These are phyloP conservation scores for Lacerta viridis DNA, from an alignment of 2,797 vertebrate species.

Conservation along the genomic window DNA sequence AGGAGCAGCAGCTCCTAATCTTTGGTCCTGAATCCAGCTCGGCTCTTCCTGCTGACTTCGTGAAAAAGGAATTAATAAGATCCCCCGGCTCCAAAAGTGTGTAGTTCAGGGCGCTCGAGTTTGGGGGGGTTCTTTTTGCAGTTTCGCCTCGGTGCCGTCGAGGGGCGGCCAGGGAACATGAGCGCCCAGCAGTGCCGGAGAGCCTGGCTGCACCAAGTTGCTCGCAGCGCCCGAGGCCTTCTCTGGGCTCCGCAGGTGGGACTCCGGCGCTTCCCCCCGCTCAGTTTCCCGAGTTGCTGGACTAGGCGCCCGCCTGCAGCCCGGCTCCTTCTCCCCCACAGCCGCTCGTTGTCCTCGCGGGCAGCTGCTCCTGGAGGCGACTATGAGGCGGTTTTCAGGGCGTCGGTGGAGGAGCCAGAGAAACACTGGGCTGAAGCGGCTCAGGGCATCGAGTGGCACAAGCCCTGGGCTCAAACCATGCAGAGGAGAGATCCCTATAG, in stretches of 20 bases:
- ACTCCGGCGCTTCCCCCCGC: conserved; percentile 49
- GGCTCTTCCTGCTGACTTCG: conserved; percentile 41
- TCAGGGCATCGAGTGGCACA: conserved; percentile 85
- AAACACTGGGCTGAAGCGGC: conserved; percentile 86
- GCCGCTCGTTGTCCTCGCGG: conserved; percentile 30
- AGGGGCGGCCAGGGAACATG: background rate
- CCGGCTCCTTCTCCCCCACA: rapidly evolving
- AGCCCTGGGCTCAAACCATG: conserved; percentile 87
- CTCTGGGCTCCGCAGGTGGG: background rate
- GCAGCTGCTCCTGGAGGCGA: background rate
- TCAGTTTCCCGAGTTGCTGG: conserved; percentile 30
- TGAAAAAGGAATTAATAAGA: background rate
- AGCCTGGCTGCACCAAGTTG: background rate
- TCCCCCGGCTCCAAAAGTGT: background rate
- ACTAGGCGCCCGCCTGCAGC: background rate
- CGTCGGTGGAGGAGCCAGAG: conserved; percentile 83
- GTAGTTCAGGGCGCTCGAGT: background rate
- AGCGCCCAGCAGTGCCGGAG: background rate
- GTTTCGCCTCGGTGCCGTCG: background rate
- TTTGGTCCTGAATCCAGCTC: conserved; percentile 34
- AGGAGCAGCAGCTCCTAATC: too few species aligned
- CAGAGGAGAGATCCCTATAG: conserved; percentile 80
- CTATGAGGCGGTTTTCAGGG: conserved; percentile 82
- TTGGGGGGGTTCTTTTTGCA: background rate
- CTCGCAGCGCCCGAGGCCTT: background rate